phyloP scores from a whole-genome alignment of 2,113 vertebrate genomes.

The Scytalopus superciliaris region DNA sequence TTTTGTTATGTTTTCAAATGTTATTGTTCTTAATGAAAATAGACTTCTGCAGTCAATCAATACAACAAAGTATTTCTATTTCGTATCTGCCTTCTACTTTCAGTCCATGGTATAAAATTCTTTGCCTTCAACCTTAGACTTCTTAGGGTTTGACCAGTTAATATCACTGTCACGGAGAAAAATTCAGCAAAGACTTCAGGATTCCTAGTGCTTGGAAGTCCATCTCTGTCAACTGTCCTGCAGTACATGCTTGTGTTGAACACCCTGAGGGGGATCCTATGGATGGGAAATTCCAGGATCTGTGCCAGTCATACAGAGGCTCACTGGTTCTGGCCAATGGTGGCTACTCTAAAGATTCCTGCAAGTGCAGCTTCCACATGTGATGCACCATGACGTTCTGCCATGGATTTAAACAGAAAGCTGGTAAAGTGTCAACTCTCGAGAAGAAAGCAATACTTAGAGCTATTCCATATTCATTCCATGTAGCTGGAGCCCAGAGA shows the following conservation, averaged over 20 bases:
- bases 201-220: neutral
- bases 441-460: neutral
- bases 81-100: neutral
- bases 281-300: neutral
- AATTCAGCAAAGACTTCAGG: neutral
- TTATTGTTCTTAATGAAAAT: neutral
- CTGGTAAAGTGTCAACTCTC: neutral
- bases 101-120: neutral
- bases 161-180: neutral
- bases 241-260: neutral
- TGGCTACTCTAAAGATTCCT: neutral
- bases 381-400: neutral
- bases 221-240: neutral
- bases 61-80: neutral
- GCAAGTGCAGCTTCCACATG: neutral
- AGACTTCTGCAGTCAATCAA: neutral
- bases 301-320: neutral
- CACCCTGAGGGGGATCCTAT: neutral
- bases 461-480: neutral
- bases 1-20: neutral
- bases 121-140: neutral
- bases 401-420: neutral
- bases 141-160: neutral
- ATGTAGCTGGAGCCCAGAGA: neutral
- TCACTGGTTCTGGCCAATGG: neutral